phyloP scores from a whole-genome alignment of 1,140 invertebrate genomes.

The Zaprionus ornatus region DNA sequence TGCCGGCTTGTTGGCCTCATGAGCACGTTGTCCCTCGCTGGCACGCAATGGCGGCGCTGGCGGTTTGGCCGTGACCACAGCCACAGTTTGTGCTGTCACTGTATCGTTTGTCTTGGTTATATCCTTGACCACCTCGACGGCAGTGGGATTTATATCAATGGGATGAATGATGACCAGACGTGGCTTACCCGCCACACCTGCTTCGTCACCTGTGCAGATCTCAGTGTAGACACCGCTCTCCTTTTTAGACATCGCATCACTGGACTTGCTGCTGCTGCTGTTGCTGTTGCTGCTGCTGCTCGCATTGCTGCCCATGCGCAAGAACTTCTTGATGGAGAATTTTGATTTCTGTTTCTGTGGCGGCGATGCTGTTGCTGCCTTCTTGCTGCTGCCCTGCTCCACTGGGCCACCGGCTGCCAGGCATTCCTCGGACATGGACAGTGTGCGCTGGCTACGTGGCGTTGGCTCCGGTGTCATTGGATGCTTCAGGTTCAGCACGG shows the following conservation, averaged over 20 bases:
- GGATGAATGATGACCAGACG: constrained; percentile 94
- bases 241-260: constrained; percentile 67
- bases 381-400: constrained; percentile 52
- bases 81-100: constrained; percentile 77
- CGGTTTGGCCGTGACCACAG: constrained; percentile 84
- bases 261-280: constrained; percentile 82
- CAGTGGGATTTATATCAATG: constrained; percentile 91
- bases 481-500: constrained; percentile 72
- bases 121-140: constrained; percentile 90
- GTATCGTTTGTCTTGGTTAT: constrained; percentile 83
- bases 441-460: constrained; percentile 85
- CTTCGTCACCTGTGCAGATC: constrained; percentile 73
- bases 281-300: constrained; percentile 72
- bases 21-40: constrained; percentile 77
- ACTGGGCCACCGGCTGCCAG: constrained; percentile 83
- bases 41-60: constrained; percentile 84
- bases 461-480: constrained; percentile 86
- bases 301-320: constrained; percentile 87
- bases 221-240: constrained; percentile 78
- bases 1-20: constrained; percentile 87
- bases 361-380: constrained; percentile 83
- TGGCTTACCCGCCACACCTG: constrained; percentile 85
- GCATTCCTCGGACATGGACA: constrained; percentile 90
- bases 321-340: constrained; percentile 92
- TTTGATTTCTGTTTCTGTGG: constrained; percentile 87